Percentiles rank a stretch among this genome's conserved stretches.
phyloP scores from a whole-genome alignment of 2,888 invertebrate genomes.

The Achlya flavicornis region DNA sequence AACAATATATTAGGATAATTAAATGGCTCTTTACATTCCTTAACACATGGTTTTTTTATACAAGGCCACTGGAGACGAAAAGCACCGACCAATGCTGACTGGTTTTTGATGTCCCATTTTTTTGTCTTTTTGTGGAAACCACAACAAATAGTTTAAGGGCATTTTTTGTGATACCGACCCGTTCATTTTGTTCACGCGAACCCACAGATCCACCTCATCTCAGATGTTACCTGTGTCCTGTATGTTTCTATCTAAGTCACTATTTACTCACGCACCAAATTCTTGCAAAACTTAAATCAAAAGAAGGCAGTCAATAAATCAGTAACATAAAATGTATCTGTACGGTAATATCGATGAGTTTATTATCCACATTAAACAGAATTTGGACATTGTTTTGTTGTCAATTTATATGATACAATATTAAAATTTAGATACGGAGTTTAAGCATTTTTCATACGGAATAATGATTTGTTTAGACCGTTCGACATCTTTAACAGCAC shows the following conservation, averaged over 20 bases:
- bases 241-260: not conserved
- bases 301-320: not conserved
- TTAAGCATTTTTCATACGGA: constrained; percentile 42
- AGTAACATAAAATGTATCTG: constrained; percentile 9
- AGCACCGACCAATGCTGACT: constrained; percentile 81
- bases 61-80: constrained; percentile 75
- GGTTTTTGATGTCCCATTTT: constrained; percentile 76
- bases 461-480: constrained; percentile 46
- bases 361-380: constrained; percentile 41
- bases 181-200: constrained; percentile 73
- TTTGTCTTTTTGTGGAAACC: constrained; percentile 77
- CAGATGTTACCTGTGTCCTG: constrained; percentile 23
- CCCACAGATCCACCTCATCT: constrained; percentile 44
- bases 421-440: constrained; percentile 36
- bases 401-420: constrained; percentile 46
- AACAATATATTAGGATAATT: constrained; percentile 84
- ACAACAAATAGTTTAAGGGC: constrained; percentile 81
- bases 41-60: constrained; percentile 82
- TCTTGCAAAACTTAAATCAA: not conserved
- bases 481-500: constrained; percentile 46
- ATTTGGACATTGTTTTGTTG: constrained; percentile 44
- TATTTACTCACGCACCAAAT: not conserved
- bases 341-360: constrained; percentile 36
- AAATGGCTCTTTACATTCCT: constrained; percentile 84
- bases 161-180: constrained; percentile 70